Conservation (phyloP, 2,113 vertebrate species). For the Pangasianodon hypophthalmus region DNA sequence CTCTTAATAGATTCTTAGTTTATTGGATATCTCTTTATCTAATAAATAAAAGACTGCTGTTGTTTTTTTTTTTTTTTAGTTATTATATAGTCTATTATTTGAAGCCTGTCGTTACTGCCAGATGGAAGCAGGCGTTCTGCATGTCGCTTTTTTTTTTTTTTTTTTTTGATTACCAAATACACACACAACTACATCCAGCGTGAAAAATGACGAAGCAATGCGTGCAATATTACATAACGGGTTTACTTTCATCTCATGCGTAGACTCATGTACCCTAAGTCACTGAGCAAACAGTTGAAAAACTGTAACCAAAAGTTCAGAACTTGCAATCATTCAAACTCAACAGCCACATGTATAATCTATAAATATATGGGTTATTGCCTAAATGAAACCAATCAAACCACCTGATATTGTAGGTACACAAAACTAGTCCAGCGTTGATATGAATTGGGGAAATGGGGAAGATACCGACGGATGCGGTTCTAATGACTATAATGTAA, state of each 20-base stretch:
- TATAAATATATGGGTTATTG: not conserved
- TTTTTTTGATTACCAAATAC: conserved; percentile 46
- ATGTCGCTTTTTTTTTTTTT: conserved; percentile 64
- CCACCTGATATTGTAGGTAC: conserved; percentile 39
- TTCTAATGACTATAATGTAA: conserved; percentile 87
- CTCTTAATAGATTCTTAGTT: conserved; percentile 68
- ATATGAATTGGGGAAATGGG: conserved; percentile 78
- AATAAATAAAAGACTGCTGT: conserved; percentile 72
- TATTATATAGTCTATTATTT: conserved; percentile 68
- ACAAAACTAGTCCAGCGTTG: conserved; percentile 51
- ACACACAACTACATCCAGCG: conserved; percentile 39
- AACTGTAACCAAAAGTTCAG: not conserved
- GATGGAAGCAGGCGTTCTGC: conserved; percentile 71
- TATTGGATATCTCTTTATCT: conserved; percentile 67
- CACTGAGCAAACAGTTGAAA: not conserved
- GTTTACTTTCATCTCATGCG: conserved; percentile 19
- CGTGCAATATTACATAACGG: conserved; percentile 29
- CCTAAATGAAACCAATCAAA: not conserved
- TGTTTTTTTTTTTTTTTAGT: conserved; percentile 61
- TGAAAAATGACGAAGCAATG: conserved; percentile 17
- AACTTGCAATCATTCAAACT: not conserved
- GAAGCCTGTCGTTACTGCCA: conserved; percentile 65
- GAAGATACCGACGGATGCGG: conserved; percentile 73
- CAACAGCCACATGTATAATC: not conserved
- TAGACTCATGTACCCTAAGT: not conserved